Percentiles rank a stretch among this genome's conserved stretches.
Evolutionary conservation across 2,797 vertebrate genomes (phyloP).

Genomic region (Clamator glandarius): DNA sequence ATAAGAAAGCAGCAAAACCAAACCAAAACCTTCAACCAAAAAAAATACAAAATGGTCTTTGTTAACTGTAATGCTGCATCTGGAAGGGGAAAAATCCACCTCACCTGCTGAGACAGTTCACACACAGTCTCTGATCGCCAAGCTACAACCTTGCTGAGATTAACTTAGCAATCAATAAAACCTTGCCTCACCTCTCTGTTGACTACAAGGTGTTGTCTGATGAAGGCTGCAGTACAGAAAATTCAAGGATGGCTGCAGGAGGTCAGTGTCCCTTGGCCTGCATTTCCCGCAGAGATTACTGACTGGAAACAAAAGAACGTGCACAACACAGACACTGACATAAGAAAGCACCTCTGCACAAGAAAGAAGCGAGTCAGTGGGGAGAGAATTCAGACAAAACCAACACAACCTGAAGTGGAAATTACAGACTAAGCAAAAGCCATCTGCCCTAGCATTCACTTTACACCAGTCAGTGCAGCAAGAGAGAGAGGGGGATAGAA

Average conservation of each 20-base stretch:
- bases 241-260: conserved; percentile 89
- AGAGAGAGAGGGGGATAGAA: neutral
- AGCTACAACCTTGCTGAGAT: neutral
- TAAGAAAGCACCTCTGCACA: neutral
- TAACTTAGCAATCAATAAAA: neutral
- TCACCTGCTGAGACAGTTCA: neutral
- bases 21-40: neutral
- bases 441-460: neutral
- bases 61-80: neutral
- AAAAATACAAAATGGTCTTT: conserved; percentile 22
- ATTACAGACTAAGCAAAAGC: neutral
- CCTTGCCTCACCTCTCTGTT: conserved; percentile 76
- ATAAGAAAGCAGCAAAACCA: neutral
- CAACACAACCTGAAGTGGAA: neutral
- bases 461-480: neutral
- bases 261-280: conserved; percentile 74
- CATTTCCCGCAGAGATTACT: conserved; percentile 88
- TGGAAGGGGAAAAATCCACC: neutral
- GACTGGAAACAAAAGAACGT: conserved; percentile 75
- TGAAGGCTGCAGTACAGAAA: conserved; percentile 89
- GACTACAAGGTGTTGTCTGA: conserved; percentile 74
- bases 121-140: neutral
- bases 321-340: neutral
- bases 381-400: neutral
- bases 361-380: neutral